Evolutionary conservation across 2,888 invertebrate genomes (phyloP), one percentile per base, ranked within the genome.

Genomic region (Antheraea assamensis): DNA sequence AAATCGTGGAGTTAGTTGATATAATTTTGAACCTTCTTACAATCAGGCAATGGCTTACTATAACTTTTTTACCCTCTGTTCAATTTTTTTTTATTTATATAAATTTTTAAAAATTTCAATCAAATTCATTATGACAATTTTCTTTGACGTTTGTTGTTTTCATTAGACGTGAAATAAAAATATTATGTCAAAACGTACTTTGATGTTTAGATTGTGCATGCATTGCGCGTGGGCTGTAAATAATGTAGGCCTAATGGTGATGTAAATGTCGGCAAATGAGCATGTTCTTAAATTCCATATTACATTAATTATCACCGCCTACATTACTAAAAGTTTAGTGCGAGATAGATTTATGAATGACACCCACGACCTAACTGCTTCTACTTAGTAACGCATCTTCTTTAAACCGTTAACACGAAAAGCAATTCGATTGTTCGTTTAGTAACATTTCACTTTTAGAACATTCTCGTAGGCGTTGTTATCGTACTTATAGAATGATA

Each of bases 261-360:
- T 52, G 52, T 52, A 71, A 52, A 71, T 55, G 24, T 3, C 24
- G 30, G 15, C 21, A 52, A 71, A 71, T 52, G 3, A 71, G 71
- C 71, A 55, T 71, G 52, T 71, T 71, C 55, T 52, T 47, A 35
- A 68, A 35, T 35, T 35, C 68, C 35, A n/a, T 35, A 35, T 35
- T 35, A n/a, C 35, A 68, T 68, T 68, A 68, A 68, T 68, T 68
- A 68, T 72, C 24, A 17, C 21, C 58, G 47, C 66, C 72, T 17
- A 66, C 61, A 47, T 42, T 30, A 42, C 19, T 68, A 66, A 61
- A 42, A 61, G 31, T 70, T 35, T 42, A n/a, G 27, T 58, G 27
- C 35, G 27, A 3, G 19, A 70, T 55, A 68, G 73, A 73, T 73
- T 73, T 73, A 73, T 73, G 70, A 73, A 73, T 73, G 49, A 68